phyloP scores from a whole-genome alignment of 2,797 vertebrate species.

The Aeoliscus strigatus region DNA sequence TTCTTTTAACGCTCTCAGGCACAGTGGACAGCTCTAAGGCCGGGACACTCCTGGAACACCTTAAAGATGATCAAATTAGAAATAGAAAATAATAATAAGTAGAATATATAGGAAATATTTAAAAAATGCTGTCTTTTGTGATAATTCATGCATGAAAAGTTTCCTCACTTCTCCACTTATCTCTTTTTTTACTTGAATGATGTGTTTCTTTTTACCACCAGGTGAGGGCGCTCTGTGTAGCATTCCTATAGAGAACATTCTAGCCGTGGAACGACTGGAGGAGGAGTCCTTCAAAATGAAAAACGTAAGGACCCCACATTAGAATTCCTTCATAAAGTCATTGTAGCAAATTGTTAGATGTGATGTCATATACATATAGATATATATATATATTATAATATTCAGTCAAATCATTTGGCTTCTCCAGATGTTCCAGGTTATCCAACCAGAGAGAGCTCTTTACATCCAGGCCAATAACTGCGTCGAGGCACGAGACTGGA shows the following conservation, averaged over 20 bases:
- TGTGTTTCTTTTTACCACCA: conserved; percentile 53
- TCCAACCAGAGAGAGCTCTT: conserved; percentile 92
- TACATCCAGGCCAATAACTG: conserved; percentile 99
- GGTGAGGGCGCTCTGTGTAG: conserved; percentile 91
- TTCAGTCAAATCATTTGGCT: too few relatives aligned
- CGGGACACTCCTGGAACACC: too few relatives aligned
- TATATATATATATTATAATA: too few relatives aligned
- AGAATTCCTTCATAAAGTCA: neutral
- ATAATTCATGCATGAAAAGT: neutral
- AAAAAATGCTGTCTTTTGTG: too few relatives aligned
- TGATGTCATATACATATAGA: too few relatives aligned
- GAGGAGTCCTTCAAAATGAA: conserved; percentile 99
- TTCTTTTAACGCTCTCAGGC: too few relatives aligned
- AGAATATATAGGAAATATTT: too few relatives aligned
- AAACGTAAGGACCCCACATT: conserved; percentile 80
- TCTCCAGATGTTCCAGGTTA: conserved; percentile 96
- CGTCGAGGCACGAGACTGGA: conserved; percentile 98
- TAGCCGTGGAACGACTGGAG: conserved; percentile 94
- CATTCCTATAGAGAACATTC: conserved; percentile 97
- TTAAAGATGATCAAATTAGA: too few relatives aligned
- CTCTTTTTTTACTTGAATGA: conserved; percentile 2
- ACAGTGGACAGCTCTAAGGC: too few relatives aligned
- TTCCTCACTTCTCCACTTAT: neutral
- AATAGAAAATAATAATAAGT: too few relatives aligned
- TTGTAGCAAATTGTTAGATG: neutral